phyloP scores from a whole-genome alignment of 2,888 invertebrate genomes.

The Biston stratarius region DNA sequence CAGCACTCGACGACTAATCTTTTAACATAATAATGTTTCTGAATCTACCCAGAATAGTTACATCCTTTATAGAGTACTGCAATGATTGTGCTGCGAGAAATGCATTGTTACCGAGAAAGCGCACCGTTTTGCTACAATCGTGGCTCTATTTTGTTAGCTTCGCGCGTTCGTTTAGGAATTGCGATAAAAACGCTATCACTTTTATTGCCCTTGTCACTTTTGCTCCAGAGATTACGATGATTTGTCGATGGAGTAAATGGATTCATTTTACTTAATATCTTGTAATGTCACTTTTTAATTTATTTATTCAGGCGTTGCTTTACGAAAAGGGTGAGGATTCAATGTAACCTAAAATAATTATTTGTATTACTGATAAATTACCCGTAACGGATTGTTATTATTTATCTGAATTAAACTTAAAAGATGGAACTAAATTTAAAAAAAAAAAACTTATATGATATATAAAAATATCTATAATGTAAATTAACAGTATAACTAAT shows the following conservation, averaged over 20 bases:
- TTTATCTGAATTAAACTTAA: background rate
- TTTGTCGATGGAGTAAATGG: background rate
- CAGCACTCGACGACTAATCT: slow-evolving; percentile 61
- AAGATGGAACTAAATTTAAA: background rate
- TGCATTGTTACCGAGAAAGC: slow-evolving; percentile 41
- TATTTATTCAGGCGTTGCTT: too few relatives aligned
- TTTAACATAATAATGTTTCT: slow-evolving; percentile 62
- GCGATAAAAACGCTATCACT: slow-evolving; percentile 10
- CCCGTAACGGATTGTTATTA: background rate
- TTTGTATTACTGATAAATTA: too few relatives aligned
- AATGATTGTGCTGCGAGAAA: slow-evolving; percentile 38
- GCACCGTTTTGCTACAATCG: slow-evolving; percentile 43
- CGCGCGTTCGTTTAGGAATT: slow-evolving; percentile 37
- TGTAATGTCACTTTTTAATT: too few relatives aligned
- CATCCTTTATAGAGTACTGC: slow-evolving; percentile 24
- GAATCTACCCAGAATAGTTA: slow-evolving; percentile 45
- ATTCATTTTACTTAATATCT: too few relatives aligned
- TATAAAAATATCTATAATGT: too few relatives aligned
- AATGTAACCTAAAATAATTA: too few relatives aligned
- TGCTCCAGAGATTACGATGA: background rate
- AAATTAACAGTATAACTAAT: too few relatives aligned
- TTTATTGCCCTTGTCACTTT: too few relatives aligned
- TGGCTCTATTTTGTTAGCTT: slow-evolving; percentile 38
- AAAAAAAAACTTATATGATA: too few relatives aligned
- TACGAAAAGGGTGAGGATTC: too few relatives aligned